A percentile compares a stretch with the other conserved stretches of the same genome.
Evolutionary conservation across 2,888 invertebrate species (phyloP).

Genomic region (Strigamia maritima): DNA sequence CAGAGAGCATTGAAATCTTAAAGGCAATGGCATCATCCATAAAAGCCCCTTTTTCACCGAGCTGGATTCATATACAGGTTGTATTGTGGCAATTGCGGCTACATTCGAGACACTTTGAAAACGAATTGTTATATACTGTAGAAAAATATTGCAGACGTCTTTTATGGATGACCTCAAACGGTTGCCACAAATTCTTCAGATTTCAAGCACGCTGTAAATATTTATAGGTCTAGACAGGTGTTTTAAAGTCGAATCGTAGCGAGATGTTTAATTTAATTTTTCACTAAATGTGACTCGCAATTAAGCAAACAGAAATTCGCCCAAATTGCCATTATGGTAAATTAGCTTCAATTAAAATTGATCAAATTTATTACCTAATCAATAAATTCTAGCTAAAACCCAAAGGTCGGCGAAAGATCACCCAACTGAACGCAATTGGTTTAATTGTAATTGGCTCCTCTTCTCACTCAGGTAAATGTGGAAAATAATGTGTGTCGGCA

Average conservation of each 20-base stretch:
- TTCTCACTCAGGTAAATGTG: background rate
- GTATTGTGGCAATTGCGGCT: background rate
- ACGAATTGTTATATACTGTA: background rate
- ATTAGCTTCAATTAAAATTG: background rate
- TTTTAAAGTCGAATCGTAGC: background rate
- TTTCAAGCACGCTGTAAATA: background rate
- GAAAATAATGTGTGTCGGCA: background rate
- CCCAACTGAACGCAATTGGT: background rate
- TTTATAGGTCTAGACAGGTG: background rate
- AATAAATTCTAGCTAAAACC: background rate
- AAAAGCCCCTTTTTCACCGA: background rate
- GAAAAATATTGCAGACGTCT: background rate
- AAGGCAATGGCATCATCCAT: background rate
- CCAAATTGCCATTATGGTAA: background rate
- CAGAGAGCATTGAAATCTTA: constrained; percentile 12
- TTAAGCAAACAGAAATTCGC: background rate
- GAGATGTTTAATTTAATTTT: background rate
- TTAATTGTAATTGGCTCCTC: background rate
- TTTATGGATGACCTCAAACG: constrained; percentile 5
- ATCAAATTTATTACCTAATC: background rate
- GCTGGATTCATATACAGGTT: background rate
- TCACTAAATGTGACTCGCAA: background rate
- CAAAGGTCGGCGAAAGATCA: background rate
- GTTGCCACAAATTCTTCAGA: constrained; percentile 5
- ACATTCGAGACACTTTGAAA: background rate